Evolutionary conservation across 2,888 invertebrate species (phyloP).

Genomic region (Nineta flava): DNA sequence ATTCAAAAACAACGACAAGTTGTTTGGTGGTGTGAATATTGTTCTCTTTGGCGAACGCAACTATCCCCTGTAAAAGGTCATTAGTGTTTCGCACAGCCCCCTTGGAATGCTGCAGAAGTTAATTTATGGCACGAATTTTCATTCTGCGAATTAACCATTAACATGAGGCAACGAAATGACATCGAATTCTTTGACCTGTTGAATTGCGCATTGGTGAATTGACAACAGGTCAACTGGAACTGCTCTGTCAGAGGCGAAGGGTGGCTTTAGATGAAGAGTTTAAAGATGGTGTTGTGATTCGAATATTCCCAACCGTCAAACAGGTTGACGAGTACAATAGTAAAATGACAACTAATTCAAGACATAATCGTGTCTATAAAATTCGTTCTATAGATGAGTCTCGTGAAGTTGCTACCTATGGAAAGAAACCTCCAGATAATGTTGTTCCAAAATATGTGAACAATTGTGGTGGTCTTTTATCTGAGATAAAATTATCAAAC

Average conservation of each 20-base stretch:
- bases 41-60: no score
- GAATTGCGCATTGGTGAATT: slow-evolving; percentile 11
- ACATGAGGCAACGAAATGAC: slow-evolving; percentile 19
- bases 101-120: slow-evolving; percentile 13
- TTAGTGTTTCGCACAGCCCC: slow-evolving; percentile 15
- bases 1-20: no score
- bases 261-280: slow-evolving; percentile 14
- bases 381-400: slow-evolving; percentile 16
- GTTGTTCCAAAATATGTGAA: slow-evolving; percentile 9
- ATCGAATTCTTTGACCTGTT: slow-evolving; percentile 9
- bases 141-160: slow-evolving; percentile 18
- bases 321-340: slow-evolving; percentile 15
- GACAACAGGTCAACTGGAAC: slow-evolving; percentile 10
- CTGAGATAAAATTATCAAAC: not conserved
- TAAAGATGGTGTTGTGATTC: slow-evolving; percentile 14
- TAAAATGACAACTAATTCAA: slow-evolving; percentile 10
- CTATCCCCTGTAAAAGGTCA: no score
- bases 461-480: slow-evolving; percentile 5
- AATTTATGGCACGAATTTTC: slow-evolving; percentile 13
- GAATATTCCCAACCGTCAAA: slow-evolving; percentile 16
- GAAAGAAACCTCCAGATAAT: slow-evolving; percentile 11
- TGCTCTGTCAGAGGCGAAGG: slow-evolving; percentile 10
- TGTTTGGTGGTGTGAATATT: no score
- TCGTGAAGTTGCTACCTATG: slow-evolving; percentile 16
- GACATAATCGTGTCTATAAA: not conserved